Base-by-base conservation (phyloP, 2,888 invertebrate genomes). In the Polietes domitor region DNA sequence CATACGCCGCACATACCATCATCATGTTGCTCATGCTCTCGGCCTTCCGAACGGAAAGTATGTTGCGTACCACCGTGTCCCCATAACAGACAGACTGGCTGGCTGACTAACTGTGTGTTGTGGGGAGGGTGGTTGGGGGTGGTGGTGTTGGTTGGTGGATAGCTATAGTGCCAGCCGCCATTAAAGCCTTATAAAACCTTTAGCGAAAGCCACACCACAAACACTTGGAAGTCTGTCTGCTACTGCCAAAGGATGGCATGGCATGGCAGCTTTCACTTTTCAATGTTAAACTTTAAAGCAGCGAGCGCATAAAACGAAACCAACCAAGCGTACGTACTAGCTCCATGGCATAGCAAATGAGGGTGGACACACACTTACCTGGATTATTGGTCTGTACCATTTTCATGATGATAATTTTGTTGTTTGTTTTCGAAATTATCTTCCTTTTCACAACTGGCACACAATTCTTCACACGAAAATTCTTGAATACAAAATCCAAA, bases 341-440 rank as follows among this genome's bases (percentile, higher is more conserved):
- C 28, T 19, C 19, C 17, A n/a, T 37, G 1, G 41, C 12, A 65
- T 47, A 50, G 15, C n/a, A 24, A 72, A 37, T 37, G 37, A 12
- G 32, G 65, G 17, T 41, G 17, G 7, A n/a, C 12, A 72, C 9
- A 9, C 41, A 4, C 71, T 87, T 82, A 87, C 87, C 87, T 82
- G 86, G 80, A 83, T 85, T 86, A 58, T 86, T 83, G 12, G 83
- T 83, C 65, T 86, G 86, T 15, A 86, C 83, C 87, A 87, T 86
- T 83, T 86, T 87, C 70, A 77, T 79, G 47, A 76, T 24, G 43
- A 24, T 43, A 43, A 68, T 41, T 61, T 68, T 68, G 68, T n/a
- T 47, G 47, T 47, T 47, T 47, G 47, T 47, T 12, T 47, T 41
- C 5, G 41, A 12, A 7, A 12, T 15, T 47, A n/a, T n/a, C n/a